phyloP scores from a whole-genome alignment of 1,140 invertebrate genomes.

The Thalassaphorura encarpata region DNA sequence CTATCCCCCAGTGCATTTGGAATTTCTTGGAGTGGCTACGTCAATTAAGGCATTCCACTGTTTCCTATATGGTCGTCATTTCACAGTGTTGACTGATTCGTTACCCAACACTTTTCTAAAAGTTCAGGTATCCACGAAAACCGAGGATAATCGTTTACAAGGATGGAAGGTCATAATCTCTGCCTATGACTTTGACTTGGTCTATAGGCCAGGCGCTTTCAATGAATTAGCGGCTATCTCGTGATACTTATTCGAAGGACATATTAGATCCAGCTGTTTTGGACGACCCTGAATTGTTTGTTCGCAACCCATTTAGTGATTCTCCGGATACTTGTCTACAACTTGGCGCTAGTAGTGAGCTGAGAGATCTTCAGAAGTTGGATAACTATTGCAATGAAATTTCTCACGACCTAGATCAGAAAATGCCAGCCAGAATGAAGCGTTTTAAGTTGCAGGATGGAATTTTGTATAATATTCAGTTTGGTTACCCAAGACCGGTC shows the following conservation, averaged over 20 bases:
- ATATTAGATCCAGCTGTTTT: background rate
- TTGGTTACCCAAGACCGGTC: background rate
- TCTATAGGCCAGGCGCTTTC: background rate
- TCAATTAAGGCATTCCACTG: background rate
- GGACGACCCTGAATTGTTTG: background rate
- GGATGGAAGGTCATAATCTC: background rate
- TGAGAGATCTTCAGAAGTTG: no score
- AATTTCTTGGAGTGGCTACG: background rate
- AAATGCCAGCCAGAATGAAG: no score
- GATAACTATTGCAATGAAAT: no score
- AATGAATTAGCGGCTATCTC: background rate
- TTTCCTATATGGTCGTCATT: background rate
- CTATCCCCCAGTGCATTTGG: background rate
- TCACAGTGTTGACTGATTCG: background rate
- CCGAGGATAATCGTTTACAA: background rate
- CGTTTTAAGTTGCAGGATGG: background rate
- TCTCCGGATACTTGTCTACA: no score
- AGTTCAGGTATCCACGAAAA: no score
- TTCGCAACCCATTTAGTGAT: no score
- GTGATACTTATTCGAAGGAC: background rate
- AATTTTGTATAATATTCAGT: background rate
- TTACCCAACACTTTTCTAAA: background rate
- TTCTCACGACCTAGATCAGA: no score
- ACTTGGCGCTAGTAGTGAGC: no score
- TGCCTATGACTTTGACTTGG: background rate